A percentile compares a stretch with the other conserved stretches of the same genome.
phyloP scores from a whole-genome alignment of 2,888 invertebrate species.

The Leptogaster cylindrica region DNA sequence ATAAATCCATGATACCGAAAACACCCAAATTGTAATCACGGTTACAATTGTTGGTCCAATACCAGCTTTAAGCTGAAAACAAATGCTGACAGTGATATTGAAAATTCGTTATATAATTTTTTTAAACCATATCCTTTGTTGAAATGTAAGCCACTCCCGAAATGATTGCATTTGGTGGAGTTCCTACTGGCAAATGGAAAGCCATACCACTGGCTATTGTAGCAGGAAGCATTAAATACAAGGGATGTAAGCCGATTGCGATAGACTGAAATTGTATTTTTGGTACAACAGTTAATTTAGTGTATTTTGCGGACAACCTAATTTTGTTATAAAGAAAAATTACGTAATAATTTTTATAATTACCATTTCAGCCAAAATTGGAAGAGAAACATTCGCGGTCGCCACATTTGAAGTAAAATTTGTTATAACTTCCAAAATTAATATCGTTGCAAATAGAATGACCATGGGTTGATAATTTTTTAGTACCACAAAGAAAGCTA shows the following conservation, averaged over 20 bases:
- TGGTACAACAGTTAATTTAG: no score
- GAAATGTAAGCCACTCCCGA: slow-evolving; percentile 82
- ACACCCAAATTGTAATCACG: slow-evolving; percentile 71
- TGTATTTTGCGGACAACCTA: no score
- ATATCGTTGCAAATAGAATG: slow-evolving; percentile 72
- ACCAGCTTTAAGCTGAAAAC: slow-evolving; percentile 72
- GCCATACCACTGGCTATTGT: slow-evolving; percentile 89
- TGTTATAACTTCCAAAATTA: slow-evolving; percentile 75
- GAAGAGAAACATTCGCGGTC: slow-evolving; percentile 81
- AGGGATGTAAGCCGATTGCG: slow-evolving; percentile 77
- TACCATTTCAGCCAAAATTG: slow-evolving; percentile 76
- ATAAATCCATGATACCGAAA: slow-evolving; percentile 77
- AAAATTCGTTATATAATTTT: not conserved
- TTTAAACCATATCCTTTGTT: slow-evolving; percentile 76
- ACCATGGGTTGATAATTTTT: slow-evolving; percentile 65
- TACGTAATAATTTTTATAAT: not conserved
- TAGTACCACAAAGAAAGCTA: slow-evolving; percentile 70
- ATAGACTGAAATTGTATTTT: slow-evolving; percentile 70
- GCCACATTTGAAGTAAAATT: slow-evolving; percentile 89
- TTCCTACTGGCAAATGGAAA: slow-evolving; percentile 92
- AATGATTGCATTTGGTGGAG: slow-evolving; percentile 94
- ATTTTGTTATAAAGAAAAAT: not conserved
- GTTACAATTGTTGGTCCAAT: slow-evolving; percentile 80
- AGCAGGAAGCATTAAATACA: slow-evolving; percentile 89
- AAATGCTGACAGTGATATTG: not conserved